Base-by-base conservation (phyloP, 1,140 invertebrate genomes). In the Macrobrachium rosenbergii region DNA sequence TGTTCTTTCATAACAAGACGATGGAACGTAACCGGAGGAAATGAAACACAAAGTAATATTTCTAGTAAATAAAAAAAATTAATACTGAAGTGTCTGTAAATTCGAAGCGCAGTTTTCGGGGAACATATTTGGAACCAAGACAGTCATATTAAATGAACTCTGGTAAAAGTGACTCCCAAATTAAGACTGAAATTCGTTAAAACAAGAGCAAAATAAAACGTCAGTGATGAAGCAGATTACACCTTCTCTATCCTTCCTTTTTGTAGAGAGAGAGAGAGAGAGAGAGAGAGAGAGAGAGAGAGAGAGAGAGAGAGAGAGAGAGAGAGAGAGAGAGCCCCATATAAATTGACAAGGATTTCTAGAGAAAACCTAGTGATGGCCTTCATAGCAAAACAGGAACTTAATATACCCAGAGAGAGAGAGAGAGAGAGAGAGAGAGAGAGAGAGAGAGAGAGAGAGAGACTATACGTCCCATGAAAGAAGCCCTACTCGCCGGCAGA, bases 401-500 rank as follows among this genome's bases (percentile, higher is more conserved):
- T 58, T 21, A 21, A 52, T 16, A 78, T 17, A 79, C 6, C 5
- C 10, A 23, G 17, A 59, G 17, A 79, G 76, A n/a, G 19, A 58
- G 59, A 62, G 37, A 60, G 37, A 62, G 21, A 37, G 19, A 62
- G 45, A 80, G 59, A 58, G 77, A 37, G 77, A 80, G 60, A 43
- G 60, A 80, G 78, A 43, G n/a, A 59, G 78, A 62, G 60, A 64
- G 78, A 37, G 78, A 80, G 78, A 43, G 77, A 79, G 77, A 37
- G 77, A 79, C 14, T 12, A 52, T 52, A 12, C 7, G 52, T 8
- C 2, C 12, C 52, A 52, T 12, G 52, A 52, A 52, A 10, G 52
- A 52, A 52, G 52, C 52, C 52, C 7, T 52, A 52, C 8, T 52
- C 14, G 43, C 17, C 3, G 8, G 64, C 14, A n/a, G 69, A 43